Base-by-base conservation (phyloP, 1,140 invertebrate species). In the Pseudobourletiella spinata region DNA sequence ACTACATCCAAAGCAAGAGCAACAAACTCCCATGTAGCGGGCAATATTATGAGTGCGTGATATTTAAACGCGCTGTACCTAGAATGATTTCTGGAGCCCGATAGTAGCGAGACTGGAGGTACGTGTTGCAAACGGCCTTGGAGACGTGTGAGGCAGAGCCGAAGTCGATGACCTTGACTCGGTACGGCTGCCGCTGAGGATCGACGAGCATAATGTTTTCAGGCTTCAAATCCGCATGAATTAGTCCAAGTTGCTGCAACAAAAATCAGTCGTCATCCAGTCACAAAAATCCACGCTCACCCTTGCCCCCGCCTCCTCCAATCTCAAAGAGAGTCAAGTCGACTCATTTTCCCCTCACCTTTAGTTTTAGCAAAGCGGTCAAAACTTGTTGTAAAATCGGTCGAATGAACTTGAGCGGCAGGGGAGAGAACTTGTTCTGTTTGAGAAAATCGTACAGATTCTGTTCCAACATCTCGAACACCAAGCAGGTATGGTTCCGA, bases 151-250 rank as follows among this genome's bases (percentile, higher is more conserved):
- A 95, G 22, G 97, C 97, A 70, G 93, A 98, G 65, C 97, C 97
- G 81, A 99, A 99, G 80, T 99, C 97, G 71, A 99, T 99, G 6
- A 99, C 94, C 83, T 97, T 96, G 15, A 94, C 89, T 72, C 94
- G 82, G 77, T 97, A 99, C 0, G 96, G 96, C 74, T 98, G 95
- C 64, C 95, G 84, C 28, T 88, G 85, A 29, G 96, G 97, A 79
- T 99, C 95, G 56, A 98, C 94, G 71, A 99, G 78, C 96, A 99
- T 99, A 71, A 99, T 99, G 77, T 99, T 99, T 79, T 99, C 97
- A 11, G 97, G 97, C 78, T 99, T 99, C 66, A 99, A 79, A 78
- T 99, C 97, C 56, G 96, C 97, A 80, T 99, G 97, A 74, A 99
- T 99, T 70, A 99, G 80, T 62, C 95, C 95, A 72, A 99, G 81